Conservation (phyloP, 2,113 vertebrate species). For the Osmerus eperlanus region DNA sequence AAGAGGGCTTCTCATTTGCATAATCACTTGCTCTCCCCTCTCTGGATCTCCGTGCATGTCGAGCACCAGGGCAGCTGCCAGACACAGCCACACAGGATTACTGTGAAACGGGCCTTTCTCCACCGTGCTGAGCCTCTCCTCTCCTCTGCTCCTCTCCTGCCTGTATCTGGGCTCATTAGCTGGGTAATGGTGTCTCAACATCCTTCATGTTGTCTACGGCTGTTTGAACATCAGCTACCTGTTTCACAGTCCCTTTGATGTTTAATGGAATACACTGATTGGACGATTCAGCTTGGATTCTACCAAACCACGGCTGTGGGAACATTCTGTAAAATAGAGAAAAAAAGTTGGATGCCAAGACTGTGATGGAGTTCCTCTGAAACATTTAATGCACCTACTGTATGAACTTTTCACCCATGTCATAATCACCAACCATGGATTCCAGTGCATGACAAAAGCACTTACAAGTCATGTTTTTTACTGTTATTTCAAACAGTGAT, state of each 20-base stretch:
- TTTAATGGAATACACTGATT: conserved; percentile 67
- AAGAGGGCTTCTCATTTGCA: conserved; percentile 66
- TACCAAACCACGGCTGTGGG: not conserved
- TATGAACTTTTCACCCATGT: too few relatives aligned
- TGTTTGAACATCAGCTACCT: conserved; percentile 66
- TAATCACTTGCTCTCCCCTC: conserved; percentile 66
- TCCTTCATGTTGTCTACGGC: conserved; percentile 65
- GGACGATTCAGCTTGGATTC: not conserved
- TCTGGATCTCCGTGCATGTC: conserved; percentile 39
- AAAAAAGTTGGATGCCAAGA: too few relatives aligned
- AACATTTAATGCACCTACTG: too few relatives aligned
- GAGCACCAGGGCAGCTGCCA: conserved; percentile 62
- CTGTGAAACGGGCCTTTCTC: conserved; percentile 49
- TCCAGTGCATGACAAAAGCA: too few relatives aligned
- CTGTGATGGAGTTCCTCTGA: too few relatives aligned
- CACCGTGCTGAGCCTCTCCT: conserved; percentile 49
- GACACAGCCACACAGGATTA: conserved; percentile 50
- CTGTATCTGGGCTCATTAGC: conserved; percentile 71
- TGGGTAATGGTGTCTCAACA: conserved; percentile 77
- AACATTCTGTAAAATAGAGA: too few relatives aligned
- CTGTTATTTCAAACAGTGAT: too few relatives aligned
- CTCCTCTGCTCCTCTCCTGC: conserved; percentile 31
- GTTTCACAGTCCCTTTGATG: conserved; percentile 73
- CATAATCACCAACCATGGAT: too few relatives aligned
- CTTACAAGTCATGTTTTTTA: too few relatives aligned